phyloP scores from a whole-genome alignment of 2,113 vertebrate species.

The Neolamprologus kungweensis region DNA sequence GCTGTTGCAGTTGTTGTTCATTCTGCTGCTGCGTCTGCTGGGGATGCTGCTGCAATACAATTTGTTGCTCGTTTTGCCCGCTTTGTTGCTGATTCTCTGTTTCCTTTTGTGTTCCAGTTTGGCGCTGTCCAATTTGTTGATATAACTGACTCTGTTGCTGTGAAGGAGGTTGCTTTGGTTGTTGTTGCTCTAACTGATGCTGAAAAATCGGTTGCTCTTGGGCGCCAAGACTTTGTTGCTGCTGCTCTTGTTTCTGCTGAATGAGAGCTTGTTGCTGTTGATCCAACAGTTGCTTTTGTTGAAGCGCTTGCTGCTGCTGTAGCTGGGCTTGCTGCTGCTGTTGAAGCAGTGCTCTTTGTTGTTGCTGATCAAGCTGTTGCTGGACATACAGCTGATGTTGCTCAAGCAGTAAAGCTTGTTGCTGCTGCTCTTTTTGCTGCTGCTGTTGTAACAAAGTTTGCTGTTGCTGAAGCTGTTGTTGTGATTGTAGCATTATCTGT shows the following conservation, averaged over 20 bases:
- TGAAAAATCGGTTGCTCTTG: slow-evolving; percentile 32
- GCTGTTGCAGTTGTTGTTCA: slow-evolving; percentile 47
- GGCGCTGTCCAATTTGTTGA: slow-evolving; percentile 48
- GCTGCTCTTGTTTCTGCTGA: slow-evolving; percentile 22
- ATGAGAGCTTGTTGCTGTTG: slow-evolving; percentile 19
- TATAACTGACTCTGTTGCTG: slow-evolving; percentile 43
- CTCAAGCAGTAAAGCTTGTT: slow-evolving; percentile 46
- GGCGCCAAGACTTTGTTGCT: slow-evolving; percentile 22
- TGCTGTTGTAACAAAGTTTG: slow-evolving; percentile 53
- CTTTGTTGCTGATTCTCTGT: slow-evolving; percentile 33
- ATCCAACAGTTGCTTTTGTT: slow-evolving; percentile 37
- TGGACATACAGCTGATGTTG: slow-evolving; percentile 55
- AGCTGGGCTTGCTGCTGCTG: slow-evolving; percentile 24
- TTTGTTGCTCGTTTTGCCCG: slow-evolving; percentile 27
- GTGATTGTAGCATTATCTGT: slow-evolving; percentile 42
- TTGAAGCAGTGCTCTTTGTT: slow-evolving; percentile 37
- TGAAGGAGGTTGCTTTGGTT: slow-evolving; percentile 10
- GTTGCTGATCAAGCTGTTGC: slow-evolving; percentile 42
- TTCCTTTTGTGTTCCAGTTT: slow-evolving; percentile 48
- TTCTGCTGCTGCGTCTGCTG: slow-evolving; percentile 34
- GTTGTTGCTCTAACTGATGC: slow-evolving; percentile 18
- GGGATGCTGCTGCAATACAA: slow-evolving; percentile 22
- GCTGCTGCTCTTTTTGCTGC: slow-evolving; percentile 31
- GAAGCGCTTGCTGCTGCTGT: slow-evolving; percentile 36
- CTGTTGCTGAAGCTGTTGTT: slow-evolving; percentile 52